Evolutionary conservation across 2,113 vertebrate species (phyloP).

Genomic region (Peromyscus polionotus): DNA sequence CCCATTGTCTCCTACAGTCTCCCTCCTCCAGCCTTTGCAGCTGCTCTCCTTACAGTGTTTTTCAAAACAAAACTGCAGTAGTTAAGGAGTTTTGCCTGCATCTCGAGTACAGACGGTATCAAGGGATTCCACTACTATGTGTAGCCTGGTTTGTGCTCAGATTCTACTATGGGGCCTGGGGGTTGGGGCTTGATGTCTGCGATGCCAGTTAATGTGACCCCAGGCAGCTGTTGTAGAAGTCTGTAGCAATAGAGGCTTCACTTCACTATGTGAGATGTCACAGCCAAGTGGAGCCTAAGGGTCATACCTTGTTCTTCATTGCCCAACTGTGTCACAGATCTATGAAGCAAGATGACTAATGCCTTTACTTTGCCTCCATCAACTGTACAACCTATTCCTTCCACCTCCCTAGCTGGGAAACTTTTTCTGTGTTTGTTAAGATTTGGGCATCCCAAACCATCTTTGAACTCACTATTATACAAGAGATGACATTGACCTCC

Average conservation of each 20-base stretch:
- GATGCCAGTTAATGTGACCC: neutral
- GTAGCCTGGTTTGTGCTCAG: neutral
- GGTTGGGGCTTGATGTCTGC: neutral
- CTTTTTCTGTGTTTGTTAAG: neutral
- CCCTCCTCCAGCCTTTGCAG: neutral
- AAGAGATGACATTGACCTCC: neutral
- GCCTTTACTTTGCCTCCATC: neutral
- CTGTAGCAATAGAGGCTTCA: neutral
- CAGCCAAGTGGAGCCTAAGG: neutral
- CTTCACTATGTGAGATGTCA: neutral
- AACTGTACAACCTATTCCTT: neutral
- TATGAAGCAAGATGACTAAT: neutral
- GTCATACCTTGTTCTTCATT: neutral
- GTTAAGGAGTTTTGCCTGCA: neutral
- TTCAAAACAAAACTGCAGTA: neutral
- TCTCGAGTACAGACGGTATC: neutral
- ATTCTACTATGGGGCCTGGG: neutral
- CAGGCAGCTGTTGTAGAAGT: neutral
- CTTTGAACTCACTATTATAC: neutral
- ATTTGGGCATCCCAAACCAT: neutral
- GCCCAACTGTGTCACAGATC: neutral
- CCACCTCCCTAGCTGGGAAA: neutral
- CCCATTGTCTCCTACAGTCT: neutral
- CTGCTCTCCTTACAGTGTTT: neutral
- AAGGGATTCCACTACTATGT: neutral